Base-by-base conservation (phyloP, 2,113 vertebrate genomes). In the Eublepharis macularius region DNA sequence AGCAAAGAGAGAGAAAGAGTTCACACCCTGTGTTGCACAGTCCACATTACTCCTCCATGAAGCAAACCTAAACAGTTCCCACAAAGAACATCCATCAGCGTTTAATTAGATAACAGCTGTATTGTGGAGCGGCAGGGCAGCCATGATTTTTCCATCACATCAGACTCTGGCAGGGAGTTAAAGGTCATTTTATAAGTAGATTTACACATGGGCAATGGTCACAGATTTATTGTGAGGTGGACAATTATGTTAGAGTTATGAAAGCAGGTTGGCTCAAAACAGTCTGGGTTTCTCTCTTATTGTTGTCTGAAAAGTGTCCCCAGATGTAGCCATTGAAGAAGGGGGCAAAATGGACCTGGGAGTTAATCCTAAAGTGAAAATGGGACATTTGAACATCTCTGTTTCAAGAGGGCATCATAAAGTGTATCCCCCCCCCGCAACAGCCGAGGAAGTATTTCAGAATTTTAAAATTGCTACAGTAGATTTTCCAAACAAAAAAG, bases 111-210 rank as follows among this genome's bases (percentile, higher is more conserved):
- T 39, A 26, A 70, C 36, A 57, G 32, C 17, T 26, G 29, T 14
- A 11, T n/a, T 43, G 47, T 14, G 29, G 45, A 47, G 26, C 39
- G n/a, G 41, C 12, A 32, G 1, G 13, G 74, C 49, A 9, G 65
- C 65, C 45, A 69, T 77, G n/a, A 84, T n/a, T 77, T 57, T 57
- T 17, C 63, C 36, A 54, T 9, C 63, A 32, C 49, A 69, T 47
- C 74, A 51, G 16, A 29, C 45, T 84, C 24, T 68, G 65, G 60
- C 24, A 57, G 47, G 21, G 16, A 43, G 47, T 10, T 21, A 70
- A 85, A n/a, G 65, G 65, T 43, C 65, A 78, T 60, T 70, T 78
- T 84, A 16, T 43, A 78, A 60, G 81, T n/a, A 57, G 65, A 70
- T 78, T 85, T 85, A n/a, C 65, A 34, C 49, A 36, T 32, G 36